A percentile compares a stretch with the other conserved stretches of the same genome.
Conservation (phyloP, 2,888 invertebrate species). For the Holacanthella duospinosa region DNA sequence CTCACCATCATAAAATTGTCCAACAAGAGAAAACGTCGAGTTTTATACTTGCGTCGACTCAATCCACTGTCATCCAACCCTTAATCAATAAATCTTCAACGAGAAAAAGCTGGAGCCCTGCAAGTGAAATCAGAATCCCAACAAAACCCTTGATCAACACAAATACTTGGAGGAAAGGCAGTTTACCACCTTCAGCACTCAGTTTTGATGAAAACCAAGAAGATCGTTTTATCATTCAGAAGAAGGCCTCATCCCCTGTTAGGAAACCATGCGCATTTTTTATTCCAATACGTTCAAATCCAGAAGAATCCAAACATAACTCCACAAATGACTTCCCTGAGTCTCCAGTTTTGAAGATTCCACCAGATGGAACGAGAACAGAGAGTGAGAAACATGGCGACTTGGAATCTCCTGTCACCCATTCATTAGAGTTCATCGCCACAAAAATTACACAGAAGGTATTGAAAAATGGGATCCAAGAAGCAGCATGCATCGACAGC, state of each 20-base stretch:
- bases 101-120: conserved; percentile 5
- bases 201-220: neutral
- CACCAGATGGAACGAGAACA: neutral
- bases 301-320: neutral
- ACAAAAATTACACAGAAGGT: neutral
- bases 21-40: neutral
- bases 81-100: neutral
- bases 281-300: conserved; percentile 20
- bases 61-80: neutral
- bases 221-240: neutral
- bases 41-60: neutral
- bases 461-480: conserved; percentile 4
- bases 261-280: conserved; percentile 35
- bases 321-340: neutral
- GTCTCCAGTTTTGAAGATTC: neutral
- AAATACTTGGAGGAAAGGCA: neutral
- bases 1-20: neutral
- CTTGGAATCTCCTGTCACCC: conserved; percentile 4
- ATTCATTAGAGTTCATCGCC: neutral
- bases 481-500: conserved; percentile 1
- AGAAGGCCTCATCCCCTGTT: conserved; percentile 6
- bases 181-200: neutral
- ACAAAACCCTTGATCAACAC: neutral
- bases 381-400: no score
- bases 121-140: neutral